Percentiles rank a stretch among this genome's conserved stretches.
Evolutionary conservation across 1,140 invertebrate species (phyloP).

Genomic region (Cheumatopsyche charites): DNA sequence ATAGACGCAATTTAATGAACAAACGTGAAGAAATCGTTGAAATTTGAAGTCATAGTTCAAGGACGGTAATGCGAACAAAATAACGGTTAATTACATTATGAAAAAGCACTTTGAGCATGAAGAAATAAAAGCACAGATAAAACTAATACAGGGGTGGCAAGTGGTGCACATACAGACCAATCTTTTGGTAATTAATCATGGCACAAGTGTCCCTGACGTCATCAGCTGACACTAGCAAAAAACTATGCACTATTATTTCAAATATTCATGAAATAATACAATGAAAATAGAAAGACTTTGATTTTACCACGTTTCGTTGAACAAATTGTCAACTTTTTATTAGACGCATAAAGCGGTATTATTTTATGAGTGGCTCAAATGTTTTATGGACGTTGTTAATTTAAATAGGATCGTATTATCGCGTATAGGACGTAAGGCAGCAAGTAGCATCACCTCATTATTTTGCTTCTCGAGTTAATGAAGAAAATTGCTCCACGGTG

Average conservation of each 20-base stretch:
- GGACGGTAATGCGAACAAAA: too few relatives aligned
- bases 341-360: neutral
- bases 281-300: neutral
- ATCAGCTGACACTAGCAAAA: constrained; percentile 40
- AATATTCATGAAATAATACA: neutral
- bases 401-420: neutral
- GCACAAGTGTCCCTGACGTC: constrained; percentile 46
- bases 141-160: constrained; percentile 21
- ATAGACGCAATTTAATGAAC: too few relatives aligned
- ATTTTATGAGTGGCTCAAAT: neutral
- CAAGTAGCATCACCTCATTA: constrained; percentile 8
- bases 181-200: constrained; percentile 47
- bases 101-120: too few relatives aligned
- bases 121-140: neutral
- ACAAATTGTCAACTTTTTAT: too few relatives aligned
- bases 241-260: neutral
- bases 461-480: constrained; percentile 11
- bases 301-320: too few relatives aligned
- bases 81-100: too few relatives aligned
- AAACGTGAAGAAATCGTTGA: too few relatives aligned
- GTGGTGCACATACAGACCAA: constrained; percentile 18
- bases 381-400: constrained; percentile 19
- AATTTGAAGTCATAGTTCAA: neutral
- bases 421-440: neutral
- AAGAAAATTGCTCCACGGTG: constrained; percentile 24